Percentiles rank a stretch among this genome's conserved stretches.
phyloP scores from a whole-genome alignment of 2,797 vertebrate species.

The Chelonia mydas region DNA sequence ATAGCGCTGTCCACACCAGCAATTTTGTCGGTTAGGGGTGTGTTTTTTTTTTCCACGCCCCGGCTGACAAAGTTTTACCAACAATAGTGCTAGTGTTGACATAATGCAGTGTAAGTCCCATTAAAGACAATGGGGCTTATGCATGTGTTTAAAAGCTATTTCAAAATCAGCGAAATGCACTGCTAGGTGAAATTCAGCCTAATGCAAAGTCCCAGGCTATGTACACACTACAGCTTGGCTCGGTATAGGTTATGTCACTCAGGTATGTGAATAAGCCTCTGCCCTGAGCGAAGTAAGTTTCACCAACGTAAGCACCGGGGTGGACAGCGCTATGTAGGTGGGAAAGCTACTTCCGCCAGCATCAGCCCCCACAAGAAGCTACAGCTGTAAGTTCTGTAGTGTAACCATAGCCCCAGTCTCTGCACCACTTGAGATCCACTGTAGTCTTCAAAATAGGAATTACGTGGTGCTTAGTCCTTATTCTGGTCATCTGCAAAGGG shows the following conservation, averaged over 20 bases:
- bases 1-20: too few species aligned
- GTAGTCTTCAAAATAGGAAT: constrained; percentile 27
- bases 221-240: not conserved
- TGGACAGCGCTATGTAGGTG: not conserved
- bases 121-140: not conserved
- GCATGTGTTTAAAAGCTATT: not conserved
- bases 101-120: not conserved
- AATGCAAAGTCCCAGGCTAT: not conserved
- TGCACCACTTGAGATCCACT: not conserved
- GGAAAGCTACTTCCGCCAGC: not conserved
- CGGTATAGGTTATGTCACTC: too few species aligned
- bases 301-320: not conserved
- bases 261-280: too few species aligned
- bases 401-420: not conserved
- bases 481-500: constrained; percentile 26
- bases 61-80: too few species aligned
- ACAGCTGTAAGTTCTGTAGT: not conserved
- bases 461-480: not conserved
- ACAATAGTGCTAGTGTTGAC: too few species aligned
- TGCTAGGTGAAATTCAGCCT: not conserved
- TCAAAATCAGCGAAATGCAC: fast-evolving
- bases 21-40: too few species aligned
- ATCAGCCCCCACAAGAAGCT: not conserved
- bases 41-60: too few species aligned
- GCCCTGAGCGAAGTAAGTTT: too few species aligned